These are phyloP conservation scores for Orthosia gracilis DNA, from an alignment of 2,888 invertebrate genomes.

Conservation along the genomic window DNA sequence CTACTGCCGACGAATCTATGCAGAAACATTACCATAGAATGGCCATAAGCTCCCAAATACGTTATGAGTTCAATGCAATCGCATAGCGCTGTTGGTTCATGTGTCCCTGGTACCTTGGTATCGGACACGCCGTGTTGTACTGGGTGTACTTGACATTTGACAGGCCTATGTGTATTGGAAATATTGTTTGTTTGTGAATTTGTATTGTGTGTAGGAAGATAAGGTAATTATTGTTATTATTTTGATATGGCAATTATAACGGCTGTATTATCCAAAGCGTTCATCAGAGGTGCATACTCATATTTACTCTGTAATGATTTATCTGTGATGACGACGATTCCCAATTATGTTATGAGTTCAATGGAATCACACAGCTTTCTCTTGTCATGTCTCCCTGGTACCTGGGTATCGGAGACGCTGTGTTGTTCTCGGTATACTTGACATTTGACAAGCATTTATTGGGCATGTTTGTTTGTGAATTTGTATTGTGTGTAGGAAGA, in stretches of 20 bases:
- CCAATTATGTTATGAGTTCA: conserved; percentile 55
- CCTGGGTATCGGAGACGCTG: not conserved
- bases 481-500: not conserved
- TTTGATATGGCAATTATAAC: not conserved
- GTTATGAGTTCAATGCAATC: conserved; percentile 53
- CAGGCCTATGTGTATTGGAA: conserved; percentile 8
- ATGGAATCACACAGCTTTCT: conserved; percentile 49
- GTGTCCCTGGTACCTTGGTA: conserved; percentile 30
- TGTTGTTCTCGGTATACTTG: conserved; percentile 4
- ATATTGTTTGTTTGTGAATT: not conserved
- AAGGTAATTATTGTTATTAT: not conserved
- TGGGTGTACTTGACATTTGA: conserved; percentile 12
- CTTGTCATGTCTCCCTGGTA: conserved; percentile 37
- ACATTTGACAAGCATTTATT: conserved; percentile 23
- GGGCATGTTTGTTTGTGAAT: not conserved
- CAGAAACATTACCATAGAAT: conserved; percentile 60
- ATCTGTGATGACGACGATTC: not conserved
- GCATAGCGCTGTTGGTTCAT: conserved; percentile 45
- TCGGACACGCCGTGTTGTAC: not conserved
- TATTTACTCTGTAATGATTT: too few species aligned
- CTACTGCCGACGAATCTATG: conserved; percentile 29
- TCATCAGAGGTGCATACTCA: not conserved
- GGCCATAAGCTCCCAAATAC: conserved; percentile 52
- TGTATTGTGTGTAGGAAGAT: not conserved
- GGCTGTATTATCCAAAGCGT: not conserved